Percentiles rank a stretch among this genome's conserved stretches.
Conservation (phyloP, 2,888 invertebrate genomes). For the Troides oblongomaculatus region DNA sequence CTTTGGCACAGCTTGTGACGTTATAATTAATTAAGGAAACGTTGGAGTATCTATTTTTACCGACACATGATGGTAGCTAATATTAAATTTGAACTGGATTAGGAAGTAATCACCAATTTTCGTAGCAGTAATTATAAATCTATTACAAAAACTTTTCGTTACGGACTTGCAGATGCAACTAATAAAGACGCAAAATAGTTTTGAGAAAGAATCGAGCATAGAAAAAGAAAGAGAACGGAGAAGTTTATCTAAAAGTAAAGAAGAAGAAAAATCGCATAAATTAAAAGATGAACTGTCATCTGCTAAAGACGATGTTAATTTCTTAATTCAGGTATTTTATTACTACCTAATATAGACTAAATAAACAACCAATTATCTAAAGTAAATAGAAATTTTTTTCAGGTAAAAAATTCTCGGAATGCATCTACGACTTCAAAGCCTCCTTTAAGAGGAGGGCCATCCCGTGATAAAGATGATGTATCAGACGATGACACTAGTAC, state of each 20-base stretch:
- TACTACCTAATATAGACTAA: neutral
- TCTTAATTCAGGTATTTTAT: constrained; percentile 68
- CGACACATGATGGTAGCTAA: neutral
- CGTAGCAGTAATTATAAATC: no score
- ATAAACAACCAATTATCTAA: neutral
- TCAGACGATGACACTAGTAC: constrained; percentile 79
- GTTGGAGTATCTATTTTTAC: constrained; percentile 11
- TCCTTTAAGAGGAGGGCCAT: constrained; percentile 67
- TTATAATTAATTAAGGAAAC: constrained; percentile 67
- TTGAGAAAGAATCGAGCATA: constrained; percentile 75
- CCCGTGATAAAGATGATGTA: constrained; percentile 63
- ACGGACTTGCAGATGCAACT: constrained; percentile 73
- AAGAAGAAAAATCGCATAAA: constrained; percentile 60
- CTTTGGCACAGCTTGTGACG: constrained; percentile 58
- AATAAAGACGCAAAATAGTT: constrained; percentile 76
- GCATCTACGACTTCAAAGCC: constrained; percentile 55
- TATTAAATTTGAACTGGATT: neutral
- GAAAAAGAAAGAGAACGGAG: constrained; percentile 72
- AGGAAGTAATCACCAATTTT: no score
- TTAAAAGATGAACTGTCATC: constrained; percentile 58
- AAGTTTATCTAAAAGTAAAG: constrained; percentile 71
- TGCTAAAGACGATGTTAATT: constrained; percentile 71
- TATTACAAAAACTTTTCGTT: neutral
- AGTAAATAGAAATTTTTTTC: constrained; percentile 9
- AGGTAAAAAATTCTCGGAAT: constrained; percentile 71